Conservation (phyloP, 2,113 vertebrate species). For the Scomber colias region DNA sequence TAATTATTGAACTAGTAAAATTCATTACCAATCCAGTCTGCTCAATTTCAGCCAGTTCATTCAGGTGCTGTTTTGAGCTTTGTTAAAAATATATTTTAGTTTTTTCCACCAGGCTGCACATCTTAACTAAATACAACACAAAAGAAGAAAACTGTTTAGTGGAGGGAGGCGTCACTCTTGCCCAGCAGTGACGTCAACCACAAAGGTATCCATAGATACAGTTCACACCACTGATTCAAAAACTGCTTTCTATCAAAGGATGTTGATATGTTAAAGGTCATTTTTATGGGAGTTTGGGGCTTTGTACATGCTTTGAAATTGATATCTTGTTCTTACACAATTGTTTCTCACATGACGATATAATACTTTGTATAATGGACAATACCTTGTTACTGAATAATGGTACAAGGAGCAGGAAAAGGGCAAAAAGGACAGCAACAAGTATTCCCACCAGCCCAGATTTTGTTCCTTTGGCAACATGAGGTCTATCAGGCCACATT, state of each 20-base stretch:
- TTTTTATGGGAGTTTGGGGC: background rate
- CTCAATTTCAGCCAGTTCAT: background rate
- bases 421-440: no score
- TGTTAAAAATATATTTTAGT: background rate
- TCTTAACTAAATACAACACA: background rate
- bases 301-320: background rate
- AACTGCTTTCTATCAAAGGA: background rate
- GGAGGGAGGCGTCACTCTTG: background rate
- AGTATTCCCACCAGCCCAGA: no score
- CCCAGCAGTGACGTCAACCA: conserved; percentile 7
- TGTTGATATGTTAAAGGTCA: background rate
- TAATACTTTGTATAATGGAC: no score
- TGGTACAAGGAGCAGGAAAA: no score
- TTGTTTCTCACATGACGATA: no score
- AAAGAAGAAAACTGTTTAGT: background rate
- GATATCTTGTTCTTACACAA: no score
- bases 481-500: no score
- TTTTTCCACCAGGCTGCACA: background rate
- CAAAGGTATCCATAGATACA: conserved; percentile 29
- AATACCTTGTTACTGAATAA: no score
- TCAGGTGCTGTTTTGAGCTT: background rate
- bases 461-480: no score
- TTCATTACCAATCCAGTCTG: background rate
- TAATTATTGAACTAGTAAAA: background rate
- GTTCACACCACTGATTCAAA: background rate